Evolutionary conservation across 2,888 invertebrate genomes (phyloP).

Genomic region (Chymomyza fuscimana): DNA sequence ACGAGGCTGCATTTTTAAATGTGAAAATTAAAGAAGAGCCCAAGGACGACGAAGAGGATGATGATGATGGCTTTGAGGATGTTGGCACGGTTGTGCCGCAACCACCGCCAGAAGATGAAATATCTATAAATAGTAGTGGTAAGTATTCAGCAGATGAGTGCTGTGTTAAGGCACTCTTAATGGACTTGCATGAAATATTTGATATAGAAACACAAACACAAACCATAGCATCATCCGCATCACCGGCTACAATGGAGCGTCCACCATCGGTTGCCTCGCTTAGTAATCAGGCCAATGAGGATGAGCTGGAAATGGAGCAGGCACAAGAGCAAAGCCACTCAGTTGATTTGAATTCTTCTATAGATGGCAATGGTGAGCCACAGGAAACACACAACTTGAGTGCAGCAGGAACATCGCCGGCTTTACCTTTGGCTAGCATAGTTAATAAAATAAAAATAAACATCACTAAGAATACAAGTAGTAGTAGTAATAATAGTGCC

Average conservation of each 20-base stretch:
- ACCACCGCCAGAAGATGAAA: conserved; percentile 75
- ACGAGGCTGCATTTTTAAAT: conserved; percentile 75
- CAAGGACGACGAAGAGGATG: conserved; percentile 82
- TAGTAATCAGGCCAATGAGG: conserved; percentile 44
- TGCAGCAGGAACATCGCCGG: conserved; percentile 77
- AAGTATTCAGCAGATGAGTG: conserved; percentile 39
- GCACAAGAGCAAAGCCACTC: conserved; percentile 2
- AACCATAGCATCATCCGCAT: conserved; percentile 73
- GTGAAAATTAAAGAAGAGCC: conserved; percentile 87
- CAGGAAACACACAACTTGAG: conserved; percentile 81
- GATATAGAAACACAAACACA: conserved; percentile 74
- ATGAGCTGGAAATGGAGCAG: conserved; percentile 41
- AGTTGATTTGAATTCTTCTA: conserved; percentile 79
- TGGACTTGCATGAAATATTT: not conserved
- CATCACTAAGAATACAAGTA: conserved; percentile 85
- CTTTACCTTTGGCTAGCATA: conserved; percentile 77
- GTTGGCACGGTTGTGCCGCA: conserved; percentile 77
- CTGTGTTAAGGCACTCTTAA: not conserved
- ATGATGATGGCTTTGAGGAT: conserved; percentile 80
- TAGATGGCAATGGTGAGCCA: conserved; percentile 89
- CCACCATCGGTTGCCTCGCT: conserved; percentile 79
- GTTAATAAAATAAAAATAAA: conserved; percentile 88
- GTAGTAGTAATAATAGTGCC: conserved; percentile 76
- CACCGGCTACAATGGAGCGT: conserved; percentile 77
- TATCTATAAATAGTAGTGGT: conserved; percentile 78